These are phyloP conservation scores for Ophion costatus DNA, from an alignment of 2,888 invertebrate genomes.

Conservation along the genomic window DNA sequence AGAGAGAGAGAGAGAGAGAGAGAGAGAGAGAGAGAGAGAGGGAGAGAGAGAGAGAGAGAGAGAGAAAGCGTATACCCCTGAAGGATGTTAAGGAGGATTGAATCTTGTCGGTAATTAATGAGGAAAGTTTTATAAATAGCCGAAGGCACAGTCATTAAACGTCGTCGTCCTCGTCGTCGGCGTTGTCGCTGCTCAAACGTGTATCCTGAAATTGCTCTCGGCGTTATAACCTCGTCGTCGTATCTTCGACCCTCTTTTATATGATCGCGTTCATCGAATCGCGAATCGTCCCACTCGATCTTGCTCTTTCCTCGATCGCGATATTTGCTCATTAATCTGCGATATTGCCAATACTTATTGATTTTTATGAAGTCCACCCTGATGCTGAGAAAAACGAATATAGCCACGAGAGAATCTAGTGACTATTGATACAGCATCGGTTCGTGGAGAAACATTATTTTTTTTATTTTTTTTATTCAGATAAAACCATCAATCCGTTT, in stretches of 20 bases:
- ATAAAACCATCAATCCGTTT: too few species aligned
- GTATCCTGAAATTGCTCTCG: constrained; percentile 39
- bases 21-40: not conserved
- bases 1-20: too few species aligned
- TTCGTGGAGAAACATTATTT: too few species aligned
- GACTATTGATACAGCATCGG: too few species aligned
- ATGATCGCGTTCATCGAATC: not conserved
- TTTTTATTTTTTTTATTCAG: too few species aligned
- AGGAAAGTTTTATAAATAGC: constrained; percentile 81
- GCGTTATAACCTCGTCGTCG: constrained; percentile 8
- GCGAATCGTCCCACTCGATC: not conserved
- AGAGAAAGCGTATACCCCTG: not conserved
- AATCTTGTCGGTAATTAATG: constrained; percentile 81
- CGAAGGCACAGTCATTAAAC: constrained; percentile 76
- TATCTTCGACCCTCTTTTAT: constrained; percentile 1
- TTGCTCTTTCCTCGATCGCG: not conserved
- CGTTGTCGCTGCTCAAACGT: constrained; percentile 32
- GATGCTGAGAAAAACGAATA: too few species aligned
- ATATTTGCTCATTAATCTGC: not conserved
- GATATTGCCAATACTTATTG: not conserved
- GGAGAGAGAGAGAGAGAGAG: not conserved
- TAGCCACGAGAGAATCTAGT: too few species aligned
- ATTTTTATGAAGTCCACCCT: too few species aligned
- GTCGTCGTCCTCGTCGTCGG: constrained; percentile 23
- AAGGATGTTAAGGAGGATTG: constrained; percentile 70